Conservation (phyloP, 2,113 vertebrate genomes). For the Oreotrochilus melanogaster region DNA sequence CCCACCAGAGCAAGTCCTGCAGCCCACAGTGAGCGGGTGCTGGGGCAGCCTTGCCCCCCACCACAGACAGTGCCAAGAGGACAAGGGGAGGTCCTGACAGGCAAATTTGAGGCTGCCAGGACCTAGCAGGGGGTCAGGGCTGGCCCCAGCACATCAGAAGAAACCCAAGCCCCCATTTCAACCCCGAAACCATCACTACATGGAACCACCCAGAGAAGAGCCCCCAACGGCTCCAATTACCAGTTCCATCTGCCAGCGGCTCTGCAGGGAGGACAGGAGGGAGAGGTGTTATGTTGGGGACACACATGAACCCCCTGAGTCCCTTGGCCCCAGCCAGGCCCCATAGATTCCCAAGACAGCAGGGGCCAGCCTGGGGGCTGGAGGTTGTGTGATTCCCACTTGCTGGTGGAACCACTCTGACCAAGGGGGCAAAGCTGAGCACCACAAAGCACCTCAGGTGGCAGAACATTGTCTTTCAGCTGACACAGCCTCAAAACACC, state of each 20-base stretch:
- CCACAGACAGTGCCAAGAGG: background rate
- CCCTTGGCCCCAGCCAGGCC: background rate
- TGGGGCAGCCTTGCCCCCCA: background rate
- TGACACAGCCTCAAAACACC: background rate
- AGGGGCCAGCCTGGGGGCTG: background rate
- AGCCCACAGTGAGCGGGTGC: background rate
- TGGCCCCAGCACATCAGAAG: background rate
- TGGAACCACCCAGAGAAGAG: background rate
- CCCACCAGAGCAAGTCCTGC: background rate
- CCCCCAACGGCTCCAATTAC: constrained; percentile 26
- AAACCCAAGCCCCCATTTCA: background rate
- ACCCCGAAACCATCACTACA: background rate
- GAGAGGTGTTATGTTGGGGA: constrained; percentile 35
- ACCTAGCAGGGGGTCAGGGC: background rate
- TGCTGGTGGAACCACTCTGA: rapidly evolving
- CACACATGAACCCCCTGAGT: rapidly evolving
- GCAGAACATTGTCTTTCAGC: background rate
- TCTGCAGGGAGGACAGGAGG: constrained; percentile 69
- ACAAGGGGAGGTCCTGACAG: rapidly evolving
- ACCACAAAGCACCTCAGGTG: background rate
- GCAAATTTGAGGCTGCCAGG: background rate
- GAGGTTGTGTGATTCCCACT: background rate
- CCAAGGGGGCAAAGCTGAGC: background rate
- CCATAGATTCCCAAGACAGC: rapidly evolving
- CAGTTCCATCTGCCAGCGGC: constrained; percentile 44